Conservation (phyloP, 2,888 invertebrate species). For the Hesperia comma region DNA sequence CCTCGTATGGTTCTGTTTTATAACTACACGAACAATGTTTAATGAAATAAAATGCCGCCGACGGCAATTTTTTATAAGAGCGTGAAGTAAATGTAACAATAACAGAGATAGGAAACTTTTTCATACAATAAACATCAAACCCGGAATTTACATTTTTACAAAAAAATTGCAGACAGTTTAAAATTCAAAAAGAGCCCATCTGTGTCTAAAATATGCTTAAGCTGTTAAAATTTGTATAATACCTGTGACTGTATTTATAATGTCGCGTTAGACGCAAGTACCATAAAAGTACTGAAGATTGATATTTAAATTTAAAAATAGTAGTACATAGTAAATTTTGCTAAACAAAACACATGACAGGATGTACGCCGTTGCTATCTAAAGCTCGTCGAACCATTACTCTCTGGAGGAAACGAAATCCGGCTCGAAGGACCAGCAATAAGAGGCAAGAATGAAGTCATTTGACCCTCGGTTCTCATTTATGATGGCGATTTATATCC, state of each 20-base stretch:
- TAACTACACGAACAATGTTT: slow-evolving; percentile 8
- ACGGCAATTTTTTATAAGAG: slow-evolving; percentile 18
- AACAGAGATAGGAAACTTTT: slow-evolving; percentile 8
- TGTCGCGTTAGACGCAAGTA: background rate
- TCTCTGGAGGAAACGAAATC: slow-evolving; percentile 45
- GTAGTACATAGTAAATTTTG: background rate
- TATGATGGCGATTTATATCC: slow-evolving; percentile 53
- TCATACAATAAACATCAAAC: background rate
- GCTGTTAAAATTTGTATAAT: slow-evolving; percentile 1
- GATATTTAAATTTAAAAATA: no score
- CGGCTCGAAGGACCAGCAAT: slow-evolving; percentile 45
- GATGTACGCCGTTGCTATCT: slow-evolving; percentile 24
- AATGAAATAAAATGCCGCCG: slow-evolving; percentile 7
- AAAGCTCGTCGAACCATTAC: slow-evolving; percentile 36
- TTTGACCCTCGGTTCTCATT: slow-evolving; percentile 56
- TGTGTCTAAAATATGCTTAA: slow-evolving; percentile 16
- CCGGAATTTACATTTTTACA: slow-evolving; percentile 19
- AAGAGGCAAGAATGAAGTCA: slow-evolving; percentile 57
- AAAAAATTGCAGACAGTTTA: slow-evolving; percentile 21
- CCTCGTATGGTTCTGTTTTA: slow-evolving; percentile 12
- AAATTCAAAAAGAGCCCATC: slow-evolving; percentile 29
- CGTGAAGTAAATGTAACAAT: slow-evolving; percentile 5
- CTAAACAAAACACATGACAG: slow-evolving; percentile 24
- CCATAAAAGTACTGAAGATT: no score
- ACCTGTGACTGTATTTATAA: slow-evolving; percentile 7